Conservation (phyloP, 2,797 vertebrate species). For the Neostethus bicornis region DNA sequence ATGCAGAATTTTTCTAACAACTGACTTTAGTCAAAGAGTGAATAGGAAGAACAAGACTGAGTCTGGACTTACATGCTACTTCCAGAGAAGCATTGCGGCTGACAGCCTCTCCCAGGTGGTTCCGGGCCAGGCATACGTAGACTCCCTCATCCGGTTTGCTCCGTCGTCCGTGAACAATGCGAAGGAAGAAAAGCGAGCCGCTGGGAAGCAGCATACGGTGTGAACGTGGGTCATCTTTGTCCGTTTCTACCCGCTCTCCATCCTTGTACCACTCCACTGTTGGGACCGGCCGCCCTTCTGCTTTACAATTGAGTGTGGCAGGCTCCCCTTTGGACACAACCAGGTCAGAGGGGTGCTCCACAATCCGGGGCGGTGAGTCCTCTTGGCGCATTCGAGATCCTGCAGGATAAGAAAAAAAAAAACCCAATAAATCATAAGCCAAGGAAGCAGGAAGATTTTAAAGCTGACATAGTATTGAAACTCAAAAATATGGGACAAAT, state of each 20-base stretch:
- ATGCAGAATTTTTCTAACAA: constrained; percentile 38
- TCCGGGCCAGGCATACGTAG: constrained; percentile 96
- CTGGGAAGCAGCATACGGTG: constrained; percentile 98
- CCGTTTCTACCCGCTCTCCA: constrained; percentile 95
- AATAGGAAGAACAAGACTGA: background rate
- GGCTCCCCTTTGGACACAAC: constrained; percentile 99
- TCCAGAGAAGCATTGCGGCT: constrained; percentile 97
- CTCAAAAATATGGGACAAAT: too few species aligned
- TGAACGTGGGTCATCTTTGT: constrained; percentile 94
- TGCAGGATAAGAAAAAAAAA: constrained; percentile 57
- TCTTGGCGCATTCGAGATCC: constrained; percentile 98
- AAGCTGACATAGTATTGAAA: background rate
- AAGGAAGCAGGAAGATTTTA: background rate
- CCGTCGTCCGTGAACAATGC: constrained; percentile 95
- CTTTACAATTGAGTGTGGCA: constrained; percentile 98
- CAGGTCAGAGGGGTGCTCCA: constrained; percentile 97
- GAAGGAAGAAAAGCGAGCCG: constrained; percentile 95
- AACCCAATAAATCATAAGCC: background rate
- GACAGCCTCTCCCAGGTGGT: constrained; percentile 97
- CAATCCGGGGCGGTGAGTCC: constrained; percentile 94
- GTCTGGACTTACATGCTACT: constrained; percentile 94
- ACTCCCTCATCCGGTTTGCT: constrained; percentile 97
- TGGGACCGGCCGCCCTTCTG: constrained; percentile 92
- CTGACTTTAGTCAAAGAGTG: constrained; percentile 3
- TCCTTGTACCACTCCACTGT: constrained; percentile 99